These are phyloP conservation scores for Willisornis vidua DNA, from an alignment of 2,113 vertebrate species.

Conservation along the genomic window DNA sequence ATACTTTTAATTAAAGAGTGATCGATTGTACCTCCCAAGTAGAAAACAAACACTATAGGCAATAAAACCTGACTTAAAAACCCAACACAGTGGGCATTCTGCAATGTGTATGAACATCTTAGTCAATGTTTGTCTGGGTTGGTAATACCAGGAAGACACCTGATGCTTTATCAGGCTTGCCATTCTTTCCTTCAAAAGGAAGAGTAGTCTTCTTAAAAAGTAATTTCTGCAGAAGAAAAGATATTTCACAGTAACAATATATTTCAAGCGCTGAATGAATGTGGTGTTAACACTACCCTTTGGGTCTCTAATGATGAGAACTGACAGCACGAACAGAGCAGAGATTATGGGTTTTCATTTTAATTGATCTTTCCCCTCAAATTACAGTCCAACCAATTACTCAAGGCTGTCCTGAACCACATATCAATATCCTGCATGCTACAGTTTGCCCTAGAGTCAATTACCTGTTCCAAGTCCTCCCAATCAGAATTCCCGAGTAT, in stretches of 20 bases:
- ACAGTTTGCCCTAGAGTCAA: constrained; percentile 22
- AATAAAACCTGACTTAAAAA: background rate
- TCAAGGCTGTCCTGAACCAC: background rate
- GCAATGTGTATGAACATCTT: background rate
- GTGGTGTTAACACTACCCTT: background rate
- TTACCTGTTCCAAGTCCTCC: constrained; percentile 76
- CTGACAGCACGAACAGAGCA: background rate
- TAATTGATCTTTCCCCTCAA: background rate
- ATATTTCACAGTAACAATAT: background rate
- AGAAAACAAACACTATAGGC: background rate
- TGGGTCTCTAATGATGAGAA: background rate
- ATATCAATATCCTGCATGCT: background rate
- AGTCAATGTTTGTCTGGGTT: background rate
- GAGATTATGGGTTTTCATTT: background rate
- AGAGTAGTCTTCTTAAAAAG: background rate
- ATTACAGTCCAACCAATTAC: background rate
- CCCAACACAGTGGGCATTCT: background rate
- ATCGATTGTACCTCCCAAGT: background rate
- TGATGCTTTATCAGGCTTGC: background rate
- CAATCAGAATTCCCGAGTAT: constrained; percentile 70
- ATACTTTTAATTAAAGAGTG: background rate
- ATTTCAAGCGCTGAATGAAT: background rate
- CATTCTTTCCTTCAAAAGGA: background rate
- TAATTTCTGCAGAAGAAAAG: background rate
- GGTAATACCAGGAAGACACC: background rate